These are phyloP conservation scores for Fragum whitleyi DNA, from an alignment of 2,888 invertebrate species.

Conservation along the genomic window DNA sequence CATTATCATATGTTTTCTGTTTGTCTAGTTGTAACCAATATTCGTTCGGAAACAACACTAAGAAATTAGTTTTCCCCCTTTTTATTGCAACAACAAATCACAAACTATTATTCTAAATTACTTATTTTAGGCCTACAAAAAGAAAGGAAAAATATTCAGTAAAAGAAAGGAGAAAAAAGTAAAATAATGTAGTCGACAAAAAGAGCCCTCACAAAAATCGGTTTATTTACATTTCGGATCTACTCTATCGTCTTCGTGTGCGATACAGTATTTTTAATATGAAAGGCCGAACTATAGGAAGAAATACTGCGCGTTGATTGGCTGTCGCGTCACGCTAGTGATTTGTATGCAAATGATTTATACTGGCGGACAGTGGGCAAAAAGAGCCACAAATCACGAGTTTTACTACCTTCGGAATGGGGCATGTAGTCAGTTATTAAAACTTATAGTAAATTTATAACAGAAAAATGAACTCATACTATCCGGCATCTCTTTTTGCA, in stretches of 20 bases:
- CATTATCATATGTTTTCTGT: no score
- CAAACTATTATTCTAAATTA: no score
- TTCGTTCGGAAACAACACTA: no score
- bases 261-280: slow-evolving; percentile 46
- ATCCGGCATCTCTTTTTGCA: slow-evolving; percentile 80
- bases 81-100: no score
- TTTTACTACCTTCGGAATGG: slow-evolving; percentile 74
- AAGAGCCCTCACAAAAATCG: slow-evolving; percentile 4
- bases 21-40: no score
- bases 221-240: slow-evolving; percentile 20
- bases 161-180: background rate
- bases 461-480: slow-evolving; percentile 82
- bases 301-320: slow-evolving; percentile 72
- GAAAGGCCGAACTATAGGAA: slow-evolving; percentile 66
- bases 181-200: background rate
- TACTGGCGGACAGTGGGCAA: slow-evolving; percentile 77
- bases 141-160: no score
- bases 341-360: slow-evolving; percentile 80
- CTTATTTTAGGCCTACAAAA: no score
- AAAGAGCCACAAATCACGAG: slow-evolving; percentile 81
- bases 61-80: no score
- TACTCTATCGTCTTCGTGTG: slow-evolving; percentile 40
- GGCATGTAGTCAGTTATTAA: slow-evolving; percentile 80
- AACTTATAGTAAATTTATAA: slow-evolving; percentile 75
- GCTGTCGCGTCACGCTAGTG: slow-evolving; percentile 69